phyloP scores from a whole-genome alignment of 1,140 invertebrate genomes.

The Hycleus cichorii region DNA sequence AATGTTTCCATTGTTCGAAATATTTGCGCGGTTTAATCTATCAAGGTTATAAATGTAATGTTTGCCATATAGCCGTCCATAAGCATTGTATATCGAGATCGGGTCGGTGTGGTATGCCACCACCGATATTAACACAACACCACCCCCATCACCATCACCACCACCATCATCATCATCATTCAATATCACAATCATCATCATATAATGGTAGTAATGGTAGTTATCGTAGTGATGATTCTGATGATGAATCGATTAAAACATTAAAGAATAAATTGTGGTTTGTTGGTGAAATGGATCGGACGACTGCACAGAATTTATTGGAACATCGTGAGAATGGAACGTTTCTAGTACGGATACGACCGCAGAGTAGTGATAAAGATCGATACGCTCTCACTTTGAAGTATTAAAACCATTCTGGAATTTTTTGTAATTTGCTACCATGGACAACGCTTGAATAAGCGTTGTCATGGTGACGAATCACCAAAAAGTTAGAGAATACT shows the following conservation, averaged over 20 bases:
- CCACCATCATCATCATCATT: neutral
- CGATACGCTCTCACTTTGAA: constrained; percentile 84
- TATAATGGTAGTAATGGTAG: too few species aligned
- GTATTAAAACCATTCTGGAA: constrained; percentile 41
- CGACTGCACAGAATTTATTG: constrained; percentile 67
- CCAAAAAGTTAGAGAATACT: constrained; percentile 29
- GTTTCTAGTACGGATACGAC: constrained; percentile 78
- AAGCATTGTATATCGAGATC: constrained; percentile 69
- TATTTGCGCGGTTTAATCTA: constrained; percentile 81
- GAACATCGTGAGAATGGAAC: constrained; percentile 78
- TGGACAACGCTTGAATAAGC: too few species aligned
- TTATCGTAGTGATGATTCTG: too few species aligned
- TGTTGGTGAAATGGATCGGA: constrained; percentile 82
- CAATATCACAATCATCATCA: too few species aligned
- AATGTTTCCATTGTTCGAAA: constrained; percentile 77
- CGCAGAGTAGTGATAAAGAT: constrained; percentile 47
- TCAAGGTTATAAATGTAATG: constrained; percentile 71
- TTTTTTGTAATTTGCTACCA: too few species aligned
- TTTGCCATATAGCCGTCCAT: constrained; percentile 65
- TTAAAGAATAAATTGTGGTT: constrained; percentile 48
- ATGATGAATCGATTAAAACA: neutral
- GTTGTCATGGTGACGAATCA: too few species aligned
- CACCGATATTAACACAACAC: too few species aligned
- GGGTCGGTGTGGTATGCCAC: constrained; percentile 57
- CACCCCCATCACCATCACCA: too few species aligned